Evolutionary conservation across 1,140 invertebrate genomes (phyloP).

Genomic region (Rhizoglyphus robini): DNA sequence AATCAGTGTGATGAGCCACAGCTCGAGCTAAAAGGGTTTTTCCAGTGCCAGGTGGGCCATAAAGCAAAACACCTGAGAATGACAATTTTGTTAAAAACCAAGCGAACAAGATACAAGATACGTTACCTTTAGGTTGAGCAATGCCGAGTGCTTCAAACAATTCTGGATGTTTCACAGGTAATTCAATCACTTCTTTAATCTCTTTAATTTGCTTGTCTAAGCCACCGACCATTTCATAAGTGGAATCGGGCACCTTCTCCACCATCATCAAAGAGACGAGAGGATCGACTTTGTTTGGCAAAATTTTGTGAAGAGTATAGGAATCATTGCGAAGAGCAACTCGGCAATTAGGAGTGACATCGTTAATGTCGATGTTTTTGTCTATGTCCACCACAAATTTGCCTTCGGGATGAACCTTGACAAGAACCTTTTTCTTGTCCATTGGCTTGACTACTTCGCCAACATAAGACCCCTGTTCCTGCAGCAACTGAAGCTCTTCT

Average conservation of each 20-base stretch:
- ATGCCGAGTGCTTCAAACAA: slow-evolving; percentile 98
- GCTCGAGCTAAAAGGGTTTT: slow-evolving; percentile 94
- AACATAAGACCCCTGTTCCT: slow-evolving; percentile 98
- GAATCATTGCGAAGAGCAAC: slow-evolving; percentile 97
- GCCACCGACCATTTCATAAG: slow-evolving; percentile 99
- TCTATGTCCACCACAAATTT: slow-evolving; percentile 99
- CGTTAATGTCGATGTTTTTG: slow-evolving; percentile 97
- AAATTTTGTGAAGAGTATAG: slow-evolving; percentile 95
- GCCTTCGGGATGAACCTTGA: slow-evolving; percentile 98
- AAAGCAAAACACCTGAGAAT: slow-evolving; percentile 83
- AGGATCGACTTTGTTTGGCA: slow-evolving; percentile 99
- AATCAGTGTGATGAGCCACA: slow-evolving; percentile 98
- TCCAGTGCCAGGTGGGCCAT: slow-evolving; percentile 91
- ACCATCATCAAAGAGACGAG: slow-evolving; percentile 99
- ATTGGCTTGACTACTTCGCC: slow-evolving; percentile 99
- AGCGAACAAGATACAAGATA: neutral
- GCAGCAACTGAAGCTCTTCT: slow-evolving; percentile 90
- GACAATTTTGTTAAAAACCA: slow-evolving; percentile 19
- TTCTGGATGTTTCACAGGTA: slow-evolving; percentile 99
- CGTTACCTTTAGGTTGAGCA: slow-evolving; percentile 77
- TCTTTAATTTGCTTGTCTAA: slow-evolving; percentile 99
- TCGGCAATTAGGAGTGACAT: slow-evolving; percentile 91
- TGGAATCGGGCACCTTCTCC: slow-evolving; percentile 98
- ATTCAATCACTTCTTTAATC: slow-evolving; percentile 99
- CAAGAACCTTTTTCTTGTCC: slow-evolving; percentile 99